Evolutionary conservation across 2,888 invertebrate genomes (phyloP).

Genomic region (Theodoxus fluviatilis): DNA sequence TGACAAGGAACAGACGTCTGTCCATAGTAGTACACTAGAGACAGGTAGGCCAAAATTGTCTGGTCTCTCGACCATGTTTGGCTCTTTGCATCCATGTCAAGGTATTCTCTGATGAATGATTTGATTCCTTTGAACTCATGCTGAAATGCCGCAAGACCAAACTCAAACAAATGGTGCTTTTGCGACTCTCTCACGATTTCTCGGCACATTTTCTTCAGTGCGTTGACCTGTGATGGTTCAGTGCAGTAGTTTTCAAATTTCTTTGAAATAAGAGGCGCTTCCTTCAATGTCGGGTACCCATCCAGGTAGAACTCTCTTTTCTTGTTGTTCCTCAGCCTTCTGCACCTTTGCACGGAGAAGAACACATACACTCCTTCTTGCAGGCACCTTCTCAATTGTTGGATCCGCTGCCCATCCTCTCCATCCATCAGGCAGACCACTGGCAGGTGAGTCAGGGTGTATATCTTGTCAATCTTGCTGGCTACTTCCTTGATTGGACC

Average conservation of each 20-base stretch:
- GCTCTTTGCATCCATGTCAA: conserved; percentile 29
- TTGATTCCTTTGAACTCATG: conserved; percentile 35
- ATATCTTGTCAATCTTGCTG: no score
- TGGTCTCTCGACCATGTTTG: conserved; percentile 27
- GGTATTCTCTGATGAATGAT: conserved; percentile 35
- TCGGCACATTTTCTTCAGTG: conserved; percentile 14
- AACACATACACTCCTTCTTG: conserved; percentile 29
- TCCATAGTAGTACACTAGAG: conserved; percentile 37
- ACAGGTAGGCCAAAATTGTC: conserved; percentile 30
- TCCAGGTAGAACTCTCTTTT: conserved; percentile 29
- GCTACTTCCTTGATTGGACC: no score
- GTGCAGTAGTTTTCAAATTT: conserved; percentile 33
- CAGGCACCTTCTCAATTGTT: conserved; percentile 27
- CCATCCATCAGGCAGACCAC: no score
- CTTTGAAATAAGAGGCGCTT: conserved; percentile 31
- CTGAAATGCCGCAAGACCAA: conserved; percentile 33
- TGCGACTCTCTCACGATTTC: neutral
- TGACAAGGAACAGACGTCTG: conserved; percentile 36
- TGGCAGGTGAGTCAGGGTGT: no score
- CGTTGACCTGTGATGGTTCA: conserved; percentile 8
- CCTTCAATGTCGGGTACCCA: conserved; percentile 32
- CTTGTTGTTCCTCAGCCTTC: neutral
- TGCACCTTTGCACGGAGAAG: conserved; percentile 33
- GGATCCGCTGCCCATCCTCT: conserved; percentile 36
- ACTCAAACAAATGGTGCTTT: conserved; percentile 32